Conservation (phyloP, 30 jellyfish, hydroid and myxozoan genomes). For the Aurelia sp. region DNA sequence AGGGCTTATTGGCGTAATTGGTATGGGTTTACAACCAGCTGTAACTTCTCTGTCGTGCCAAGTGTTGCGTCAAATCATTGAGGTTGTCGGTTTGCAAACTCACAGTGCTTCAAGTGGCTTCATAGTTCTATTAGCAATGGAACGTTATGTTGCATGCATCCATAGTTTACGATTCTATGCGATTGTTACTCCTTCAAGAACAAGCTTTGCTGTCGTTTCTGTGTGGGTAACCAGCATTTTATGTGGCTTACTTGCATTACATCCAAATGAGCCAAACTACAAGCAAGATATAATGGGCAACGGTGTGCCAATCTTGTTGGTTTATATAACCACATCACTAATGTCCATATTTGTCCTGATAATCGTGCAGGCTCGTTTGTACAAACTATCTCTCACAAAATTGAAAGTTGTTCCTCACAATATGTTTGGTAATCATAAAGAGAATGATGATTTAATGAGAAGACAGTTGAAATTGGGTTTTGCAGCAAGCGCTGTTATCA, state of each 20-base stretch:
- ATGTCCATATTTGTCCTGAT: neutral
- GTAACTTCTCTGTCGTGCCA: neutral
- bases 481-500: neutral
- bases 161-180: constrained; percentile 16
- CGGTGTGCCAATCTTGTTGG: neutral
- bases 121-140: constrained; percentile 13
- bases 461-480: constrained; percentile 19
- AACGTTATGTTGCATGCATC: constrained; percentile 42
- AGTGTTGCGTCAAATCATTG: constrained; percentile 2
- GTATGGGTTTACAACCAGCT: neutral
- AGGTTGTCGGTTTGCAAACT: neutral
- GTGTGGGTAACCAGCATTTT: constrained; percentile 8
- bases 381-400: neutral
- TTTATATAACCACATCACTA: neutral
- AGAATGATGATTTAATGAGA: neutral
- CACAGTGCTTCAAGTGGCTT: neutral
- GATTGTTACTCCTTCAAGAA: constrained; percentile 1
- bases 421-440: neutral
- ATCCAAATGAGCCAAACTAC: neutral
- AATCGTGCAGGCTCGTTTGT: constrained; percentile 1
- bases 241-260: neutral
- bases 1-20: neutral
- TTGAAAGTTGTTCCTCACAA: neutral
- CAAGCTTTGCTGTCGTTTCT: neutral
- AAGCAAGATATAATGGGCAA: neutral